Evolutionary conservation across 2,113 vertebrate species (phyloP).

Genomic region (Atrichornis clamosus): DNA sequence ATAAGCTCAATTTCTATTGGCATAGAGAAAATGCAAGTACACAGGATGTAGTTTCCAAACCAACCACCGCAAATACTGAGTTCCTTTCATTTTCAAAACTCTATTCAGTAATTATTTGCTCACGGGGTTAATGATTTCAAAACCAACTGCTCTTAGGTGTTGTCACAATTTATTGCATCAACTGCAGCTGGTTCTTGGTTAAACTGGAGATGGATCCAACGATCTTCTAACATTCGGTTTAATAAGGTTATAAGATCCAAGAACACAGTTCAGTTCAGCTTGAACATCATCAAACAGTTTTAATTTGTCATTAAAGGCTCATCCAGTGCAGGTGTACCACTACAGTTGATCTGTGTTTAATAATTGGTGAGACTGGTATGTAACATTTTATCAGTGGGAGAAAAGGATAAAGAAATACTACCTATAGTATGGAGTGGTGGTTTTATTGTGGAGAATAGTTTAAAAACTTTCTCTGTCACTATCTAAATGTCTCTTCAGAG

Average conservation of each 20-base stretch:
- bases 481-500: not conserved
- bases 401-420: not conserved
- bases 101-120: not conserved
- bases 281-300: not conserved
- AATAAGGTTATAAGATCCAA: not conserved
- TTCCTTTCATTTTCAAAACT: not conserved
- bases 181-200: not conserved
- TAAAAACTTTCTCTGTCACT: not conserved
- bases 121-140: not conserved
- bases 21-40: not conserved
- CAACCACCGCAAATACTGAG: fast-evolving
- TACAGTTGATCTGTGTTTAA: not conserved
- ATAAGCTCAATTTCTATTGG: not conserved
- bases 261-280: not conserved
- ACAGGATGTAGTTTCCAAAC: not conserved
- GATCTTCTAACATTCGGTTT: not conserved
- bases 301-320: not conserved
- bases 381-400: not conserved
- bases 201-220: not conserved
- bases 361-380: not conserved
- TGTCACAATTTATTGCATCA: not conserved
- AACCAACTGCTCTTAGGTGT: not conserved
- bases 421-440: not conserved
- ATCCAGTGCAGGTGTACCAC: not conserved
- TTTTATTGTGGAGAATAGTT: not conserved